Base-by-base conservation (phyloP, 2,797 vertebrate species). In the Phrynocephalus guinanensis region DNA sequence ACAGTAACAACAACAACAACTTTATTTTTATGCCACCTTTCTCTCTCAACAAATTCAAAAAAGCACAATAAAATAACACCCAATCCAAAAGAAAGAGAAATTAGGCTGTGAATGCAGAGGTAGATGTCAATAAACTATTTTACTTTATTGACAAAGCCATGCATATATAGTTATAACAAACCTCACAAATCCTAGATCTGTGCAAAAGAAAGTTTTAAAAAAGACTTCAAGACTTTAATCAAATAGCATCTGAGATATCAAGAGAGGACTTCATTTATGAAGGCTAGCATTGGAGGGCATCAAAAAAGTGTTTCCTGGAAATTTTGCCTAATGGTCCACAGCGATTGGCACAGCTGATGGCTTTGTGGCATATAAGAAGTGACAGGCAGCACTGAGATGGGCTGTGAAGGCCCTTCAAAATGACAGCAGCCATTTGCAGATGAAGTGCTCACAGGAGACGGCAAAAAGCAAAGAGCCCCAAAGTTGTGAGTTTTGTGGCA, bases 341-440 rank as follows among this genome's bases (percentile, higher is more conserved):
- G 67, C 30, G 77, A 80, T 4, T 6, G 48, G n/a, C 30, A 63
- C 67, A 44, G 33, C 28, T 84, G 87, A 79, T 33, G 76, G 24
- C 52, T 79, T 71, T 20, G 24, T 33, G 8, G n/a, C 68, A 80
- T 79, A 80, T 84, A 22, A 84, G 30, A 84, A 80, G n/a, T 80
- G 83, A 82, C 79, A 87, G 73, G 70, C 18, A 66, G 38, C 56
- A 38, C n/a, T 38, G 80, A 48, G 48, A 48, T n/a, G 44, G n/a
- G 20, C 38, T 52, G 20, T 50, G 77, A 84, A 79, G 22, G 56
- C 38, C 71, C n/a, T 80, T 80, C 77, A 63, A 67, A 80, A 50
- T 52, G 83, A 80, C 87, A 84, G 82, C 52, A 63, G 76, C 60
- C 50, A 79, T 84, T 80, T 84, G 71, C 67, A 30, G 73, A 67